Conservation (phyloP, 1,140 invertebrate species). For the Dendroctonus valens region DNA sequence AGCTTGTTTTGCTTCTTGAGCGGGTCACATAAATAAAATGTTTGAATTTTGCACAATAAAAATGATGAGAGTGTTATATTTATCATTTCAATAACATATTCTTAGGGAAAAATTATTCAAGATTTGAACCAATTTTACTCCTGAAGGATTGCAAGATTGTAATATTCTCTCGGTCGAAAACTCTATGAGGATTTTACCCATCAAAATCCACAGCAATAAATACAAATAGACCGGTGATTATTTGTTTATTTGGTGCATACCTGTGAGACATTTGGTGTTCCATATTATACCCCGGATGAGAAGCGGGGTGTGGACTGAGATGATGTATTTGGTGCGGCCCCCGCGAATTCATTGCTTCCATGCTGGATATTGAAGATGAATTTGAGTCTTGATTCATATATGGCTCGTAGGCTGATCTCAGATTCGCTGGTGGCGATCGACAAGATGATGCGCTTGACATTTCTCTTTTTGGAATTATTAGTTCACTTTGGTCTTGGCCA, state of each 20-base stretch:
- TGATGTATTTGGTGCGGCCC: conserved; percentile 49
- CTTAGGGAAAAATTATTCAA: too few relatives aligned
- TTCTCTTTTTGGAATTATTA: conserved; percentile 66
- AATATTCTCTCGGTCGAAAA: too few relatives aligned
- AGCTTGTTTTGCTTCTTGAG: too few relatives aligned
- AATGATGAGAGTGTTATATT: too few relatives aligned
- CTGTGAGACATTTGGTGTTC: conserved; percentile 59
- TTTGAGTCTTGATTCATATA: conserved; percentile 69
- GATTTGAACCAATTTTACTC: too few relatives aligned
- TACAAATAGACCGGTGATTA: too few relatives aligned
- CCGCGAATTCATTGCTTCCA: conserved; percentile 64
- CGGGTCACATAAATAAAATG: too few relatives aligned
- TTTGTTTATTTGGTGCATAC: not conserved
- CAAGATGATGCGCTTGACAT: conserved; percentile 48
- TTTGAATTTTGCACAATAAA: too few relatives aligned
- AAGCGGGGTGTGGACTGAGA: conserved; percentile 49
- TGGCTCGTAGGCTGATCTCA: conserved; percentile 58
- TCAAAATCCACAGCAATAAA: too few relatives aligned
- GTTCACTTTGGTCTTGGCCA: conserved; percentile 44
- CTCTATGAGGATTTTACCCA: too few relatives aligned
- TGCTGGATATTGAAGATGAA: conserved; percentile 69
- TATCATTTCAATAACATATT: too few relatives aligned
- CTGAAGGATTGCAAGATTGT: too few relatives aligned
- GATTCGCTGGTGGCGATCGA: conserved; percentile 53
- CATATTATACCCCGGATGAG: conserved; percentile 54